A percentile compares a stretch with the other conserved stretches of the same genome.
Conservation (phyloP, 2,113 vertebrate species). For the Sakesphorus luctuosus region DNA sequence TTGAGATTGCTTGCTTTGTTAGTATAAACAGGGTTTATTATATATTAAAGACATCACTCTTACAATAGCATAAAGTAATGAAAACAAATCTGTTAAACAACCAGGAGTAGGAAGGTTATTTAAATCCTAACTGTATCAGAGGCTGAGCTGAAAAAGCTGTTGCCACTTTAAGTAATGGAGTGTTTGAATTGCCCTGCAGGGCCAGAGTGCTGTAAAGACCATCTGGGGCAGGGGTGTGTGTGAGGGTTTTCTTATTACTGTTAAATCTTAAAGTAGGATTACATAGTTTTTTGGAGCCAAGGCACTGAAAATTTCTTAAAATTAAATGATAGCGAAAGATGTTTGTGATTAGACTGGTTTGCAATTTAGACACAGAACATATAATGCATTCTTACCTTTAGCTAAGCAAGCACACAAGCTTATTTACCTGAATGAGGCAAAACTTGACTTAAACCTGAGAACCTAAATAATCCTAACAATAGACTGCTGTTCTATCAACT, state of each 20-base stretch:
- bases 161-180: slow-evolving; percentile 13
- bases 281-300: slow-evolving; percentile 28
- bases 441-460: slow-evolving; percentile 52
- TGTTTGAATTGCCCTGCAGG: slow-evolving; percentile 19
- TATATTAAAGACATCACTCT: background rate
- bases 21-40: background rate
- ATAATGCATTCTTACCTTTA: slow-evolving; percentile 31
- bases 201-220: background rate
- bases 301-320: slow-evolving; percentile 10
- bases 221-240: background rate
- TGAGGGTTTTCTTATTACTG: background rate
- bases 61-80: background rate
- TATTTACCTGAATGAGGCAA: slow-evolving; percentile 47
- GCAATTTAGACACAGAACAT: background rate
- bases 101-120: background rate
- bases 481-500: background rate
- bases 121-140: slow-evolving; percentile 17
- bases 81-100: background rate
- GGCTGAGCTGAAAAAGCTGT: background rate
- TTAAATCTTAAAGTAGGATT: background rate
- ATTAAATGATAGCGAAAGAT: slow-evolving; percentile 14
- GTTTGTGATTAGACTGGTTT: slow-evolving; percentile 29
- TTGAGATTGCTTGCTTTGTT: background rate
- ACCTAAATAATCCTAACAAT: background rate
- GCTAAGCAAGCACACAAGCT: slow-evolving; percentile 15